These are phyloP conservation scores for Sinotaia quadrata DNA, from an alignment of 2,888 invertebrate genomes.

Conservation along the genomic window DNA sequence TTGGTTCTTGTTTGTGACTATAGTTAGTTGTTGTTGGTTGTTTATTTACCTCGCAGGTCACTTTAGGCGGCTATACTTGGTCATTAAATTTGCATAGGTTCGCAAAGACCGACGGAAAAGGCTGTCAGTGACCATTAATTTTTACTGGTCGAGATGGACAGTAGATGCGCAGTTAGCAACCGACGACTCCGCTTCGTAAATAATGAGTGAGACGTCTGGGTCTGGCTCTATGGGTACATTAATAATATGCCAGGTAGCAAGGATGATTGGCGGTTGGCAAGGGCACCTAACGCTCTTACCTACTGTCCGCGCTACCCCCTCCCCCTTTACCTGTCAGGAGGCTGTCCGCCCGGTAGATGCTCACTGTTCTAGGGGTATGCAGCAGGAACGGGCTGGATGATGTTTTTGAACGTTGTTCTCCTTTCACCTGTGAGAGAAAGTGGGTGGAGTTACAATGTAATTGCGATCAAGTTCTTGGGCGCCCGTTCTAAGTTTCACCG, in stretches of 20 bases:
- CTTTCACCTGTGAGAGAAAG: too few relatives aligned
- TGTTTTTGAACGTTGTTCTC: too few relatives aligned
- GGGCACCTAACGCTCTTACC: neutral
- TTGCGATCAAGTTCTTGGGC: too few relatives aligned
- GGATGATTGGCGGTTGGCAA: constrained; percentile 25
- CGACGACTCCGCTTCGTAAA: constrained; percentile 27
- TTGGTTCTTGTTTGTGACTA: neutral
- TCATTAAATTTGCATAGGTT: constrained; percentile 30
- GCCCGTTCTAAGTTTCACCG: too few relatives aligned
- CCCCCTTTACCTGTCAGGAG: neutral
- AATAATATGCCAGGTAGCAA: constrained; percentile 30
- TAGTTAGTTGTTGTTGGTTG: constrained; percentile 10
- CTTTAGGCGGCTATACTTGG: neutral
- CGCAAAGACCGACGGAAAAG: neutral
- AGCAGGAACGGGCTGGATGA: too few relatives aligned
- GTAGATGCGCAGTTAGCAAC: neutral
- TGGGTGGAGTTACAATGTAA: too few relatives aligned
- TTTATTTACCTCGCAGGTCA: too few relatives aligned
- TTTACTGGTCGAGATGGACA: neutral
- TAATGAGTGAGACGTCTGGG: constrained; percentile 31
- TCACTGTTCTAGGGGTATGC: too few relatives aligned
- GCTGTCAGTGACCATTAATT: neutral
- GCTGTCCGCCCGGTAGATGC: too few relatives aligned
- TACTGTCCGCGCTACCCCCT: neutral
- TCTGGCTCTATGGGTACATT: constrained; percentile 17